A percentile compares a stretch with the other conserved stretches of the same genome.
Evolutionary conservation across 2,888 invertebrate species (phyloP).

Genomic region (Bimastos eiseni): DNA sequence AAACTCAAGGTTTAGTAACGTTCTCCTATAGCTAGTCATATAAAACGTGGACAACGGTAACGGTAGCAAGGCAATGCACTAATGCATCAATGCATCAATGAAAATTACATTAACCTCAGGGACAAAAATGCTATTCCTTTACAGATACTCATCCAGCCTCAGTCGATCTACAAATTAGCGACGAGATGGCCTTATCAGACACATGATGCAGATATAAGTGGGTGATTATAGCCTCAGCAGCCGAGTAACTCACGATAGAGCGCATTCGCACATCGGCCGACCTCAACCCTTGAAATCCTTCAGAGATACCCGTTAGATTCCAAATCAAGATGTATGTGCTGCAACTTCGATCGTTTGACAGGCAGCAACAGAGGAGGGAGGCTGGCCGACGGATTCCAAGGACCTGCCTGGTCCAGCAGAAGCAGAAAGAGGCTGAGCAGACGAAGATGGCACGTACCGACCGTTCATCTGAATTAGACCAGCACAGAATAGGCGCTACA

Average conservation of each 20-base stretch:
- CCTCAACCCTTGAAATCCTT: not conserved
- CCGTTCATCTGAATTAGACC: slow-evolving; percentile 13
- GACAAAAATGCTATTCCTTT: not conserved
- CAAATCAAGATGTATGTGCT: slow-evolving; percentile 2
- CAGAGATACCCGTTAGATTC: not conserved
- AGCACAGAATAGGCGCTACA: not conserved
- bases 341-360: not conserved
- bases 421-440: not conserved
- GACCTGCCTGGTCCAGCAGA: not conserved
- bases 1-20: too few species aligned
- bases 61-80: not conserved
- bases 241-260: not conserved
- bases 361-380: not conserved
- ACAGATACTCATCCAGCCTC: not conserved
- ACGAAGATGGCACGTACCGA: not conserved
- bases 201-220: not conserved
- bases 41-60: not conserved
- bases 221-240: not conserved
- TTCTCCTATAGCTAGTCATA: not conserved
- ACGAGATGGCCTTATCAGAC: not conserved
- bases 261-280: not conserved
- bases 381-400: not conserved
- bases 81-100: not conserved
- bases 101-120: not conserved
- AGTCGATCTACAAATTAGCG: not conserved